A percentile compares a stretch with the other conserved stretches of the same genome.
phyloP scores from a whole-genome alignment of 1,140 invertebrate species.

The Calycopis cecrops region DNA sequence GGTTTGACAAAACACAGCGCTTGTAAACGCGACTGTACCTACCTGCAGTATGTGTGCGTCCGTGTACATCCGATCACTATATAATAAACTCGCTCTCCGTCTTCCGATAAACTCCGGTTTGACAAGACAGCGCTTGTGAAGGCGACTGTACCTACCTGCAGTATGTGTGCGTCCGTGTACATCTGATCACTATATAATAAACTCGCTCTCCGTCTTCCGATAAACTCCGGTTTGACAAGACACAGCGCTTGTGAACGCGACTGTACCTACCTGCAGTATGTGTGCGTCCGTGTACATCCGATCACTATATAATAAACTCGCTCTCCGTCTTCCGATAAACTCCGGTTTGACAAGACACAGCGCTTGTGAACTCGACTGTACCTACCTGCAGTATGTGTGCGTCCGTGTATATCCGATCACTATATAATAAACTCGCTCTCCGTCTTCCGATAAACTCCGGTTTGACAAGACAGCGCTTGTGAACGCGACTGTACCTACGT shows the following conservation, averaged over 20 bases:
- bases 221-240: slow-evolving; percentile 69
- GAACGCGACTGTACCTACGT: slow-evolving; percentile 28
- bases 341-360: too few relatives aligned
- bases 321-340: slow-evolving; percentile 68
- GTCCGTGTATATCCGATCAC: slow-evolving; percentile 42
- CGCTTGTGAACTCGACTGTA: slow-evolving; percentile 34
- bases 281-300: slow-evolving; percentile 42
- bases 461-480: slow-evolving; percentile 35
- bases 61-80: slow-evolving; percentile 61
- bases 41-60: neutral
- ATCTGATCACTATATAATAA: slow-evolving; percentile 72
- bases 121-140: too few relatives aligned
- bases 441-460: slow-evolving; percentile 68
- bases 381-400: too few relatives aligned
- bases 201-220: slow-evolving; percentile 70
- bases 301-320: slow-evolving; percentile 71
- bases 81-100: slow-evolving; percentile 70
- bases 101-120: slow-evolving; percentile 69
- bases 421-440: slow-evolving; percentile 70
- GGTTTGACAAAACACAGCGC: slow-evolving; percentile 33
- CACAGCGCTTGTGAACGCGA: slow-evolving; percentile 32
- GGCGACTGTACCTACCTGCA: too few relatives aligned
- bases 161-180: slow-evolving; percentile 26
- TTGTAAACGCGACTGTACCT: slow-evolving; percentile 31
- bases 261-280: too few relatives aligned